Conservation (phyloP, 2,888 invertebrate species). For the Acheta domesticus region DNA sequence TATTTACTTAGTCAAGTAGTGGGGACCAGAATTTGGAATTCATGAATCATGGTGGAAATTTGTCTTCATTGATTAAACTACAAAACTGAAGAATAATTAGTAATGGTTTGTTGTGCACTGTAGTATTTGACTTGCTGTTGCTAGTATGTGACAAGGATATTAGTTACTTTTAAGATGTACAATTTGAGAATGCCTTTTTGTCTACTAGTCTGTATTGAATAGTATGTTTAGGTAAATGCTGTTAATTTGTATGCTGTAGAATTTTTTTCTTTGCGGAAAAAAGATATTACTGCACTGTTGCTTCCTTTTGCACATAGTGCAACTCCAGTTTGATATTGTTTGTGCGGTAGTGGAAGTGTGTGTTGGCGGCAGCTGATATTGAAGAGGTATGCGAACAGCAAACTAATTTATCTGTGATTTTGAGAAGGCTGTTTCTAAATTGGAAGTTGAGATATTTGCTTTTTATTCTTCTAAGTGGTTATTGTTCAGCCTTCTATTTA, state of each 20-base stretch:
- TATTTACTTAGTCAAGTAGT: neutral
- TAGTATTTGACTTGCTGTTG: too few relatives aligned
- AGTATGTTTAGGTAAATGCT: neutral
- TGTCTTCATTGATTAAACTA: too few relatives aligned
- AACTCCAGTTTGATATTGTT: neutral
- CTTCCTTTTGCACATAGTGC: neutral
- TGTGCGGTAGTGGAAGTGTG: too few relatives aligned
- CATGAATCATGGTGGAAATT: too few relatives aligned
- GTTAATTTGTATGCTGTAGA: neutral
- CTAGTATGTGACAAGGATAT: too few relatives aligned
- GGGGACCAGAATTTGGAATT: too few relatives aligned
- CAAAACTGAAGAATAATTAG: too few relatives aligned
- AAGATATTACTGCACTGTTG: neutral
- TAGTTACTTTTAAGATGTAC: neutral
- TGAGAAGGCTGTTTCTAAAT: neutral
- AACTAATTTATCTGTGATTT: conserved; percentile 18
- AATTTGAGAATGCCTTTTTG: neutral
- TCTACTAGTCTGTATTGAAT: neutral
- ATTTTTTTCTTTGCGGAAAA: neutral
- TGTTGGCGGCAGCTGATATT: neutral
- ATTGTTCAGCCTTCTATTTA: neutral
- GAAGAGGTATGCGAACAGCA: neutral
- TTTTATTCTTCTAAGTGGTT: neutral
- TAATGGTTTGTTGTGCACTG: too few relatives aligned
- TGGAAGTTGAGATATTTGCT: neutral